Percentiles rank a stretch among this genome's conserved stretches.
Evolutionary conservation across 2,113 vertebrate genomes (phyloP).

Genomic region (Microtus richardsoni): DNA sequence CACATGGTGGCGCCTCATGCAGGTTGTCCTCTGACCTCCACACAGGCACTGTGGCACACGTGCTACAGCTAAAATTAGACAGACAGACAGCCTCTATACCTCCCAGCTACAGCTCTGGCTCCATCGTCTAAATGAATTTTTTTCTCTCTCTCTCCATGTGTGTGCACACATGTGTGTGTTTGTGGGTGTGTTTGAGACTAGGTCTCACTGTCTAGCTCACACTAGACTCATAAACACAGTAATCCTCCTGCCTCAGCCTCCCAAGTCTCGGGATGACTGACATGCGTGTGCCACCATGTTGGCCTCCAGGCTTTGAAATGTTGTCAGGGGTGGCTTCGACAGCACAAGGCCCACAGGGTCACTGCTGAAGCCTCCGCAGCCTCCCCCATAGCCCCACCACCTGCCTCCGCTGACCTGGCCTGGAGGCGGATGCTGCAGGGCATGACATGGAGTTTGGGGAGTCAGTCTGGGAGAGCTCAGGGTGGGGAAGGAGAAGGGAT

Average conservation of each 20-base stretch:
- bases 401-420: neutral
- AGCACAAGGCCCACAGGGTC: neutral
- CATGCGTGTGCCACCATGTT: too few species aligned
- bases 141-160: neutral
- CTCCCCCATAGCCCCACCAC: fast-evolving
- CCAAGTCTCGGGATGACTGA: neutral
- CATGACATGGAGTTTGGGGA: neutral
- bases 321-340: neutral
- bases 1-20: too few species aligned
- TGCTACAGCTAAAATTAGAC: neutral
- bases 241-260: neutral
- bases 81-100: neutral
- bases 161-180: neutral
- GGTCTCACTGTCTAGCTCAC: neutral
- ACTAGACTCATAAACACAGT: neutral
- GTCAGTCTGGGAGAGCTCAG: neutral
- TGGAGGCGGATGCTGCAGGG: neutral
- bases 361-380: neutral
- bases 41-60: too few species aligned
- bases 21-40: neutral
- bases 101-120: neutral
- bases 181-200: neutral
- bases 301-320: neutral
- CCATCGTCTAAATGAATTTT: neutral
- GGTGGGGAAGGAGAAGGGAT: too few species aligned